These are phyloP conservation scores for Chelmon rostratus DNA, from an alignment of 2,797 vertebrate genomes.

Conservation along the genomic window DNA sequence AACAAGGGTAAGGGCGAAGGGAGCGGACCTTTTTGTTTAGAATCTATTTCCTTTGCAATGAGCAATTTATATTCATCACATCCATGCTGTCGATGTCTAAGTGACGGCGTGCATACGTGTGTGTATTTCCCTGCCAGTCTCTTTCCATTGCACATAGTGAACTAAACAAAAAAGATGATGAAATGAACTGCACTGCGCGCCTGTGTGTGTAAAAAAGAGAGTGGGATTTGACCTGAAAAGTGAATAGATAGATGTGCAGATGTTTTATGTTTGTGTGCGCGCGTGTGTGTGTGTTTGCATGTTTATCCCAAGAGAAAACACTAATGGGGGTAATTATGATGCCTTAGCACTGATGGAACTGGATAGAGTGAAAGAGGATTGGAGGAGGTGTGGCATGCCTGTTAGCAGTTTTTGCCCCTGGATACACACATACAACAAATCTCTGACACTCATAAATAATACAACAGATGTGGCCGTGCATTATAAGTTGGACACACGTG, in stretches of 20 bases:
- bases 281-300: slow-evolving; percentile 27
- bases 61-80: slow-evolving; percentile 70
- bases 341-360: slow-evolving; percentile 53
- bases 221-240: slow-evolving; percentile 50
- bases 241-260: slow-evolving; percentile 58
- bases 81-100: slow-evolving; percentile 24
- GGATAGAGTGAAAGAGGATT: slow-evolving; percentile 43
- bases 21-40: slow-evolving; percentile 44
- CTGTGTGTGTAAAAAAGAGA: background rate
- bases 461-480: slow-evolving; percentile 56
- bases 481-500: slow-evolving; percentile 20
- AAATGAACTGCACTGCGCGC: slow-evolving; percentile 48
- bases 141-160: slow-evolving; percentile 23
- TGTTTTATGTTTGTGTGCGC: slow-evolving; percentile 40
- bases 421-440: slow-evolving; percentile 14
- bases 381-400: slow-evolving; percentile 46
- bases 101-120: background rate
- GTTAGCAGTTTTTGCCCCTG: slow-evolving; percentile 39
- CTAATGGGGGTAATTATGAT: slow-evolving; percentile 72
- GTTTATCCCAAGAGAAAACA: slow-evolving; percentile 58
- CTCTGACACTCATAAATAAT: slow-evolving; percentile 39
- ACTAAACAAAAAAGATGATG: slow-evolving; percentile 40
- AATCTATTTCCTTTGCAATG: slow-evolving; percentile 69
- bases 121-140: slow-evolving; percentile 18
- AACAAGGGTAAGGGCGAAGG: slow-evolving; percentile 31